A percentile compares a stretch with the other conserved stretches of the same genome.
These are phyloP conservation scores for Nomada hirtipes DNA, from an alignment of 2,888 invertebrate genomes.

Conservation along the genomic window DNA sequence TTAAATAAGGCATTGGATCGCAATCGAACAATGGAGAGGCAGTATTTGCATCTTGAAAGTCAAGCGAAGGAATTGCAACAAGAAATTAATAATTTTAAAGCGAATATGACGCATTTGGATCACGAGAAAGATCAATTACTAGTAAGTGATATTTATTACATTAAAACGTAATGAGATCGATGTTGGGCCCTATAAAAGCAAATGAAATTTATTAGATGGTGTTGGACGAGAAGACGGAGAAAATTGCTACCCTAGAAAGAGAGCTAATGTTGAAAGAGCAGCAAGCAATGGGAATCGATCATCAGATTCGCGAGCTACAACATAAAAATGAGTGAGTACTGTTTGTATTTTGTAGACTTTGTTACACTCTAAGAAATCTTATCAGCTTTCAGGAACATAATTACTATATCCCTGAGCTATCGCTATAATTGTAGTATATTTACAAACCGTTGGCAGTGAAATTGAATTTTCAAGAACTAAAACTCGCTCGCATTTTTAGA, in stretches of 20 bases:
- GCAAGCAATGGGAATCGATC: conserved; percentile 71
- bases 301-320: conserved; percentile 78
- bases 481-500: not conserved
- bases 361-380: not conserved
- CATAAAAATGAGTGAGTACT: conserved; percentile 81
- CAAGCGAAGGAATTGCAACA: conserved; percentile 87
- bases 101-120: conserved; percentile 88
- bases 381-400: conserved; percentile 33
- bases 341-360: conserved; percentile 40
- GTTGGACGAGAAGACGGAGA: conserved; percentile 90
- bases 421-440: conserved; percentile 35
- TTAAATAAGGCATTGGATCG: conserved; percentile 87
- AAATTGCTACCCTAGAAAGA: conserved; percentile 87
- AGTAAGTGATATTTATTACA: conserved; percentile 81
- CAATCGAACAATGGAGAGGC: conserved; percentile 86
- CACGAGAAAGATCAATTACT: conserved; percentile 89
- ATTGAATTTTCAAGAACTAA: not conserved
- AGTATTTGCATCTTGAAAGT: conserved; percentile 86
- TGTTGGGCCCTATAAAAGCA: not conserved
- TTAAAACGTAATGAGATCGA: not conserved
- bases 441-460: conserved; percentile 21
- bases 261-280: conserved; percentile 87
- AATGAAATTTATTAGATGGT: conserved; percentile 85
- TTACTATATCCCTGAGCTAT: not conserved
- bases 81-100: conserved; percentile 88